Conservation (phyloP, 1,140 invertebrate species). For the Macrosteles quadrilineatus region DNA sequence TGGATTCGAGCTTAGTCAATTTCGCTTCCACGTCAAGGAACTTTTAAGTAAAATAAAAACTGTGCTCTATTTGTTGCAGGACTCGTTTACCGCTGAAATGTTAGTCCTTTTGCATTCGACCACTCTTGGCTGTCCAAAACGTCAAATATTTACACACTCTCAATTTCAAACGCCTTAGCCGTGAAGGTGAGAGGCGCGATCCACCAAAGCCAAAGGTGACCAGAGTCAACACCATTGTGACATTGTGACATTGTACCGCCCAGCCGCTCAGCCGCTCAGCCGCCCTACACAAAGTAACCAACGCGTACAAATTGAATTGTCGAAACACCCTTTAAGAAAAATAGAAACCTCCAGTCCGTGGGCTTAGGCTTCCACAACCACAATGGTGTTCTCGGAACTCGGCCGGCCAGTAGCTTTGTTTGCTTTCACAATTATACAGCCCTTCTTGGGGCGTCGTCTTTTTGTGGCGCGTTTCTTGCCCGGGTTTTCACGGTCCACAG, state of each 20-base stretch:
- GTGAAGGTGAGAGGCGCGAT: too few species aligned
- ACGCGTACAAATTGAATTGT: conserved; percentile 13
- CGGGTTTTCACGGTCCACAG: background rate
- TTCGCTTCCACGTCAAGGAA: too few species aligned
- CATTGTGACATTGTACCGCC: background rate
- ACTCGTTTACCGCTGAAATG: too few species aligned
- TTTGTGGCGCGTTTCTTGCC: background rate
- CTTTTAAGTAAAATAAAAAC: too few species aligned
- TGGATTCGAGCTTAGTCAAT: too few species aligned
- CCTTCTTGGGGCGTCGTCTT: background rate
- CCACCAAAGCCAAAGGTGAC: background rate
- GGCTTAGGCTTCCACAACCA: background rate
- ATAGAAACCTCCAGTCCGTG: background rate
- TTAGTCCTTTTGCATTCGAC: too few species aligned
- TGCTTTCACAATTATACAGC: conserved; percentile 11
- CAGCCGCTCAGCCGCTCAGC: background rate
- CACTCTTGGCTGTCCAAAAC: too few species aligned
- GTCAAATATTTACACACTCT: too few species aligned
- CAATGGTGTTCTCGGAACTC: background rate
- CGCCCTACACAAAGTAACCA: background rate
- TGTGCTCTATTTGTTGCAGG: too few species aligned
- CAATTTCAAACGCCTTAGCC: too few species aligned
- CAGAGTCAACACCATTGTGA: conserved; percentile 5
- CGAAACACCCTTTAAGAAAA: conserved; percentile 1
- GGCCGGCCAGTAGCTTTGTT: conserved; percentile 10